Percentiles rank a stretch among this genome's conserved stretches.
phyloP scores from a whole-genome alignment of 2,888 invertebrate genomes.

The Hemaris fuciformis region DNA sequence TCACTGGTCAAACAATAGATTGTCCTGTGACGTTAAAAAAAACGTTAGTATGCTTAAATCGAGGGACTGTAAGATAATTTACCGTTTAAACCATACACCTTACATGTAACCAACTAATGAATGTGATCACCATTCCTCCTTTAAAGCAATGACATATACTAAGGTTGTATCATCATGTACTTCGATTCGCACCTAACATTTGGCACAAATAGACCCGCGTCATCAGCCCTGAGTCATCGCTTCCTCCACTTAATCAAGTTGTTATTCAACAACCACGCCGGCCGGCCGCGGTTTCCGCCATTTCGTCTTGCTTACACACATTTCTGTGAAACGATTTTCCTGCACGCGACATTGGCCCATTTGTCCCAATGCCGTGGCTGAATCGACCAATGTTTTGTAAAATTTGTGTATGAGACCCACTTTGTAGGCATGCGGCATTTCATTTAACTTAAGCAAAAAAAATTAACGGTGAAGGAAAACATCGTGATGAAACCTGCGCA shows the following conservation, averaged over 20 bases:
- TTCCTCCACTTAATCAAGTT: not conserved
- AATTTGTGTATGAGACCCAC: not conserved
- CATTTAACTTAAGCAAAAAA: too few relatives aligned
- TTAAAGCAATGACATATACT: not conserved
- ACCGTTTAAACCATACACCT: too few relatives aligned
- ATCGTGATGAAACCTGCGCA: too few relatives aligned
- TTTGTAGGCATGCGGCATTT: too few relatives aligned
- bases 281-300: constrained; percentile 11
- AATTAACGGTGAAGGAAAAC: too few relatives aligned
- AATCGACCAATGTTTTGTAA: not conserved
- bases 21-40: too few relatives aligned
- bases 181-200: not conserved
- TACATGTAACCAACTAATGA: not conserved
- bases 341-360: constrained; percentile 63
- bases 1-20: too few relatives aligned
- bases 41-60: too few relatives aligned
- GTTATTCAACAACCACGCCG: not conserved
- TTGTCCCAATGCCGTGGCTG: constrained; percentile 51
- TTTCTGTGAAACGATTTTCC: constrained; percentile 55
- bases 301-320: constrained; percentile 22
- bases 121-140: not conserved
- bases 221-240: not conserved
- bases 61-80: too few relatives aligned
- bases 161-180: not conserved
- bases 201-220: not conserved